A percentile compares a stretch with the other conserved stretches of the same genome.
These are phyloP conservation scores for Tachypleus tridentatus DNA, from an alignment of 1,140 invertebrate genomes.

Conservation along the genomic window DNA sequence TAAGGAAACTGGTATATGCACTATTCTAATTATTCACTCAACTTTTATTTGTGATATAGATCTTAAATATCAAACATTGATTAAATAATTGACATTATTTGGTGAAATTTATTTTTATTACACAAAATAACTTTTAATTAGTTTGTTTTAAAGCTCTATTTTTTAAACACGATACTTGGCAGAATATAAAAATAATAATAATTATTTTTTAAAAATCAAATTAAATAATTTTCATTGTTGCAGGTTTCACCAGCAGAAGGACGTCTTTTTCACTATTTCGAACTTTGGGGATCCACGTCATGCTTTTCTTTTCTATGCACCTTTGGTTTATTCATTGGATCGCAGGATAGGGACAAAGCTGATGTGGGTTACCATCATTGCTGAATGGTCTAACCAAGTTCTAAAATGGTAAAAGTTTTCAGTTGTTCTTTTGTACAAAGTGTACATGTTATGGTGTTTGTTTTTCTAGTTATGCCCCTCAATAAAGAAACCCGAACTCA, in stretches of 20 bases:
- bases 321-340: conserved; percentile 36
- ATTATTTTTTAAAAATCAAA: no score
- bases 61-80: no score
- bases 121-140: no score
- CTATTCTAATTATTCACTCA: no score
- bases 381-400: conserved; percentile 42
- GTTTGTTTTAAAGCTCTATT: no score
- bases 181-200: no score
- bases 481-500: no score
- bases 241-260: conserved; percentile 31
- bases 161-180: no score
- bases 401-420: conserved; percentile 38
- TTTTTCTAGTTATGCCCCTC: no score
- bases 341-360: conserved; percentile 33
- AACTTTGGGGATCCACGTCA: conserved; percentile 39
- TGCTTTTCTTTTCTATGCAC: conserved; percentile 39
- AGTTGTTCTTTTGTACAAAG: background rate
- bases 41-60: no score
- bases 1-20: conserved; percentile 3
- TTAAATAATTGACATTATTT: no score
- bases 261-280: conserved; percentile 36
- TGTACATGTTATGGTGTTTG: background rate
- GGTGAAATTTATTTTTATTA: no score
- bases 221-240: conserved; percentile 12
- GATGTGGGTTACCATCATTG: conserved; percentile 33